Evolutionary conservation across 2,113 vertebrate genomes (phyloP).

Genomic region (Pimephales promelas): DNA sequence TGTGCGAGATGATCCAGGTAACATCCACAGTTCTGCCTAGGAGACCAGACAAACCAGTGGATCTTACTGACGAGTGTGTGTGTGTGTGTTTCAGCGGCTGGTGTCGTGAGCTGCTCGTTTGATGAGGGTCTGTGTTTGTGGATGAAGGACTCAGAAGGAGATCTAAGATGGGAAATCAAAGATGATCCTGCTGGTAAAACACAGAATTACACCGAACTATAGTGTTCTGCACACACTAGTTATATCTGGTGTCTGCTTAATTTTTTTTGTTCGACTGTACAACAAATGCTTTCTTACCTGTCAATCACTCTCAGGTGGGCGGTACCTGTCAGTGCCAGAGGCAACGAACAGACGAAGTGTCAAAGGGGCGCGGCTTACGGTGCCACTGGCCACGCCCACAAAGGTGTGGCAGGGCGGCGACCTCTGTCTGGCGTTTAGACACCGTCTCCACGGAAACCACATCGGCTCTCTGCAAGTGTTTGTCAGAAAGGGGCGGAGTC

Average conservation of each 20-base stretch:
- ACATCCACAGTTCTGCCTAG: not conserved
- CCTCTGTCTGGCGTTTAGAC: conserved; percentile 87
- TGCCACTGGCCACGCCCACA: conserved; percentile 69
- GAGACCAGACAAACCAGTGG: not conserved
- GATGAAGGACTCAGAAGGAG: conserved; percentile 82
- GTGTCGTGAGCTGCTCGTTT: conserved; percentile 84
- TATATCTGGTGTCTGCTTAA: too few species aligned
- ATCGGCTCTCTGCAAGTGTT: conserved; percentile 85
- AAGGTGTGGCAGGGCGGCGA: conserved; percentile 56
- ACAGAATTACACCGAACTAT: not conserved
- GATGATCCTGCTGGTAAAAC: conserved; percentile 65
- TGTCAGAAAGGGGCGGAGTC: conserved; percentile 69
- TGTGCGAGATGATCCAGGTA: conserved; percentile 84
- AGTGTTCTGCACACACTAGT: too few species aligned
- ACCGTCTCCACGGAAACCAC: conserved; percentile 80
- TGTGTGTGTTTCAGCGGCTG: conserved; percentile 66
- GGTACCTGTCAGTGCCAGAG: conserved; percentile 80
- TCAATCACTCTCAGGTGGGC: conserved; percentile 76
- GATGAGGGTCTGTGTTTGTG: conserved; percentile 86
- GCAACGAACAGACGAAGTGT: conserved; percentile 69
- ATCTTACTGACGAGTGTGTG: conserved; percentile 31
- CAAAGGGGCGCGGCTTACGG: conserved; percentile 77
- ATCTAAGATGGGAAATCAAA: conserved; percentile 80
- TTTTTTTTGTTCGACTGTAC: too few species aligned
- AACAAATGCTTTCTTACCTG: not conserved